phyloP scores from a whole-genome alignment of 2,888 invertebrate species.

The Cheilosia grossa region DNA sequence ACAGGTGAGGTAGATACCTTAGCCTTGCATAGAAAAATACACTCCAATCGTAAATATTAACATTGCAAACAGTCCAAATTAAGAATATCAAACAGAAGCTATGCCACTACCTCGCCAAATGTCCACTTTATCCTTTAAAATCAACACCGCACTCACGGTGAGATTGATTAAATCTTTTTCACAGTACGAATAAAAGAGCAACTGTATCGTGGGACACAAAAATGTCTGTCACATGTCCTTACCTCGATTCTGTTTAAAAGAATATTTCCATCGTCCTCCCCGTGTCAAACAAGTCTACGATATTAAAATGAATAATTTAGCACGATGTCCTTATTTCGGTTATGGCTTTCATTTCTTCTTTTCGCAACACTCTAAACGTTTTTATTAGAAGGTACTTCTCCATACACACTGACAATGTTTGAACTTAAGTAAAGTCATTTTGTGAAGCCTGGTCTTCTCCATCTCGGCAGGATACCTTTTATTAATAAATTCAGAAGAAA shows the following conservation, averaged over 20 bases:
- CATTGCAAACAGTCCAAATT: not conserved
- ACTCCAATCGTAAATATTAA: not conserved
- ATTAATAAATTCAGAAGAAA: constrained; percentile 58
- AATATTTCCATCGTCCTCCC: constrained; percentile 38
- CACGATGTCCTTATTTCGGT: constrained; percentile 61
- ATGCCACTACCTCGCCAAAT: not conserved
- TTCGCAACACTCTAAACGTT: constrained; percentile 40
- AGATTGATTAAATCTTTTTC: constrained; percentile 46
- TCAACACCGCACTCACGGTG: constrained; percentile 22
- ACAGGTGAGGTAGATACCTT: not conserved
- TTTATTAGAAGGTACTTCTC: constrained; percentile 23
- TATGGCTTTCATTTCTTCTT: constrained; percentile 4
- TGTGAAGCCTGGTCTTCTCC: constrained; percentile 5
- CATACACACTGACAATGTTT: constrained; percentile 16
- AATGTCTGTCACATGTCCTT: constrained; percentile 39
- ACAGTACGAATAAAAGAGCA: constrained; percentile 42
- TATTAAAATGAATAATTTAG: constrained; percentile 69
- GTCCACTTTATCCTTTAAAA: constrained; percentile 27
- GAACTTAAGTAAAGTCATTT: constrained; percentile 53
- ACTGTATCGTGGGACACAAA: constrained; percentile 12
- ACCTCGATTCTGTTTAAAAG: constrained; percentile 8
- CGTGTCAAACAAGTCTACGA: constrained; percentile 60
- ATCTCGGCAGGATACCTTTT: constrained; percentile 47
- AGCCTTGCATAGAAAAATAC: not conserved
- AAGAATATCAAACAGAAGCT: not conserved